phyloP scores from a whole-genome alignment of 2,113 vertebrate genomes.

The Condylura cristata region DNA sequence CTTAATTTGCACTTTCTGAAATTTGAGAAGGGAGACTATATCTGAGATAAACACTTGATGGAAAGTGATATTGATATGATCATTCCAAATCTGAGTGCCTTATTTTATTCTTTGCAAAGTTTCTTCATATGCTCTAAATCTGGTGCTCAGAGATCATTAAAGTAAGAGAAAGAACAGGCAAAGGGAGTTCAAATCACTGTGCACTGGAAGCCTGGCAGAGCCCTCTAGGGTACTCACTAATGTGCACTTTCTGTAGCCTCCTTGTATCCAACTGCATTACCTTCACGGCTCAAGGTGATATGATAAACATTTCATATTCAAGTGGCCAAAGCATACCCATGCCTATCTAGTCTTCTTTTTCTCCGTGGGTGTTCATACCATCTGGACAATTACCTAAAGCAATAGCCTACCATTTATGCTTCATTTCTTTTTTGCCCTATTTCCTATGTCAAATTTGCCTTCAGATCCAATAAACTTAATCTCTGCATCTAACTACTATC shows the following conservation, averaged over 20 bases:
- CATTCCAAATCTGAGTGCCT: background rate
- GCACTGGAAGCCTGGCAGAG: background rate
- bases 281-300: background rate
- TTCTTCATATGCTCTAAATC: background rate
- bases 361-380: background rate
- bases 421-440: background rate
- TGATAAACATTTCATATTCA: background rate
- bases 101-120: background rate
- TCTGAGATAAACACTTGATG: background rate
- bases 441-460: background rate
- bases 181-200: background rate
- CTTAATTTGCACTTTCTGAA: background rate
- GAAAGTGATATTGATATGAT: background rate
- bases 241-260: background rate
- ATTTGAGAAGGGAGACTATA: background rate
- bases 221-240: fast-evolving
- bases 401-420: background rate
- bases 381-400: background rate
- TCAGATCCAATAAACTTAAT: background rate
- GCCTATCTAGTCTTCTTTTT: background rate
- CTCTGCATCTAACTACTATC: background rate
- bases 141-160: background rate
- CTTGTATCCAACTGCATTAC: background rate
- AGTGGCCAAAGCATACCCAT: background rate
- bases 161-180: background rate